phyloP scores from a whole-genome alignment of 2,888 invertebrate genomes.

The Eupithecia insigniata region DNA sequence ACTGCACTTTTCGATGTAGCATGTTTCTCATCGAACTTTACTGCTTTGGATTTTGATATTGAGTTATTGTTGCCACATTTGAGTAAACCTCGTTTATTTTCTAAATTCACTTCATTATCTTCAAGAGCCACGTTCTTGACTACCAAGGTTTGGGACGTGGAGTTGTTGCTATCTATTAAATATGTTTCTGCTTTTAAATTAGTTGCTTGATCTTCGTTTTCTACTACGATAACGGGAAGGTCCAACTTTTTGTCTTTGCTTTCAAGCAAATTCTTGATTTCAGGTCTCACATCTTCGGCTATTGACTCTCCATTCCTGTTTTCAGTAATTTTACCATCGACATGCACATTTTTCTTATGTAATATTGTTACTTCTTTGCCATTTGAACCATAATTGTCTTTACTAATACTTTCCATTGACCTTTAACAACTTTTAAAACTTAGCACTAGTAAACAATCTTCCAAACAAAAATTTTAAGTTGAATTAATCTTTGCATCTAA shows the following conservation, averaged over 20 bases:
- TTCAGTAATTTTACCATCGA: neutral
- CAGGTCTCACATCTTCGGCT: neutral
- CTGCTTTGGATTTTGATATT: slow-evolving; percentile 56
- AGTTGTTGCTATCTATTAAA: neutral
- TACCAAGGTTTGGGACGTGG: neutral
- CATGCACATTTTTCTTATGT: neutral
- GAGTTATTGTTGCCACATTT: slow-evolving; percentile 26
- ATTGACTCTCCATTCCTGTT: neutral
- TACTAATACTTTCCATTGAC: slow-evolving; percentile 16
- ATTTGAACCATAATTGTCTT: neutral
- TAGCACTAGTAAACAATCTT: neutral
- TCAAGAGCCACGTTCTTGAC: neutral
- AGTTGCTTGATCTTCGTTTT: neutral
- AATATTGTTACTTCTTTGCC: neutral
- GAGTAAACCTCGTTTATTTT: neutral
- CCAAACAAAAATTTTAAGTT: neutral
- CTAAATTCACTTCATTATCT: neutral
- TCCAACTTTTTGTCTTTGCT: slow-evolving; percentile 6
- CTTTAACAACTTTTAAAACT: neutral
- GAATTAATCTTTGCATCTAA: neutral
- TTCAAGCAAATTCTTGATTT: neutral
- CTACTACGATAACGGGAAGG: neutral
- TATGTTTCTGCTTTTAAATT: neutral
- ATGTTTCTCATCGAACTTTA: slow-evolving; percentile 4
- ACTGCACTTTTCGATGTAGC: neutral